These are phyloP conservation scores for Pelodiscus sinensis DNA, from an alignment of 2,113 vertebrate genomes.

Conservation along the genomic window DNA sequence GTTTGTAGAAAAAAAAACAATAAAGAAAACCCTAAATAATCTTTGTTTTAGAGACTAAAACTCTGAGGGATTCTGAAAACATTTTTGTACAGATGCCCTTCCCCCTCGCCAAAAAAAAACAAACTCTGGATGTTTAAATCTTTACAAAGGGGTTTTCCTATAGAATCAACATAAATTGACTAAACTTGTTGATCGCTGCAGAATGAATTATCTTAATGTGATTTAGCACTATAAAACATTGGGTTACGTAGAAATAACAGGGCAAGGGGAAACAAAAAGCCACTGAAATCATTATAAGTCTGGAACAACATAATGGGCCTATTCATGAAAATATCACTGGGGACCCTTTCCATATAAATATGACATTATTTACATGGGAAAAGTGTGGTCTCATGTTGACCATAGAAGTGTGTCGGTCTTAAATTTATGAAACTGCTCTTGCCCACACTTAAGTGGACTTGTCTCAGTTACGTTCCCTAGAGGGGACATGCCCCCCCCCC, in stretches of 20 bases:
- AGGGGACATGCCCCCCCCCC: neutral
- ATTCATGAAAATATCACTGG: constrained; percentile 69
- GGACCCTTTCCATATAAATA: constrained; percentile 62
- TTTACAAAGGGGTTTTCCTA: constrained; percentile 26
- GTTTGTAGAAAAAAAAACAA: constrained; percentile 63
- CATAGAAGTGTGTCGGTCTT: constrained; percentile 60
- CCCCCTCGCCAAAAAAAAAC: neutral
- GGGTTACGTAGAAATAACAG: constrained; percentile 50
- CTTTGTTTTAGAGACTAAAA: constrained; percentile 40
- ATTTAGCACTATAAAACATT: constrained; percentile 72
- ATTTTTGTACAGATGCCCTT: neutral
- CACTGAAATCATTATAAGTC: constrained; percentile 69
- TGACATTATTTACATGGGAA: constrained; percentile 78
- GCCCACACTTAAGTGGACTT: constrained; percentile 11
- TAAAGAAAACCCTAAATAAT: constrained; percentile 66
- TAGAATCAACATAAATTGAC: constrained; percentile 28
- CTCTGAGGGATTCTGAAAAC: constrained; percentile 40
- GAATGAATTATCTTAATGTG: constrained; percentile 65
- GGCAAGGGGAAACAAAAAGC: constrained; percentile 63
- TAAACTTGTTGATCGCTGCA: constrained; percentile 41
- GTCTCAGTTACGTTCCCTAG: constrained; percentile 54
- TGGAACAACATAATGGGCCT: constrained; percentile 74
- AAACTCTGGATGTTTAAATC: constrained; percentile 24
- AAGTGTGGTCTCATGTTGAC: constrained; percentile 62
- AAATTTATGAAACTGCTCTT: constrained; percentile 60